These are phyloP conservation scores for Atopsyche davidsoni DNA, from an alignment of 1,140 invertebrate species.

Conservation along the genomic window DNA sequence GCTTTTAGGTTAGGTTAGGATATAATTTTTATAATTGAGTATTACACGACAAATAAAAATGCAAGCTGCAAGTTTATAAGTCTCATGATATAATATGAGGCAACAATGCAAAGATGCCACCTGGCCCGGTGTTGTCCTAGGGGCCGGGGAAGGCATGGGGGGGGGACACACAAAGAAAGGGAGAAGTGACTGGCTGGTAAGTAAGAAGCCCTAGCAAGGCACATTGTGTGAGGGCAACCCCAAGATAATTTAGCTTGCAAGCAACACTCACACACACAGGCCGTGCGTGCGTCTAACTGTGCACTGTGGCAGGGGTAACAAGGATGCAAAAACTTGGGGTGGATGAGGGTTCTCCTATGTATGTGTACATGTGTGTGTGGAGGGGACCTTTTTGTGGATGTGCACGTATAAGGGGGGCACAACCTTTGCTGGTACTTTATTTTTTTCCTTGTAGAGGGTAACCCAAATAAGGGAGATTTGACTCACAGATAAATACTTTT, in stretches of 20 bases:
- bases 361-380: too few species aligned
- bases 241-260: background rate
- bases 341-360: background rate
- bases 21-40: background rate
- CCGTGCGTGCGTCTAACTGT: background rate
- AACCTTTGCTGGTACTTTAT: too few species aligned
- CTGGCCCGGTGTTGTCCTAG: slow-evolving; percentile 12
- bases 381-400: too few species aligned
- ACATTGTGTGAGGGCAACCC: slow-evolving; percentile 12
- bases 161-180: slow-evolving; percentile 10
- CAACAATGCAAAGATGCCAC: slow-evolving; percentile 2
- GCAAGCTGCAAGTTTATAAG: background rate
- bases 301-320: too few species aligned
- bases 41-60: background rate
- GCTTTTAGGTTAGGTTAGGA: too few species aligned
- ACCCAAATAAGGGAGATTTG: too few species aligned
- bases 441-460: too few species aligned
- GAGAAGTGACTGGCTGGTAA: slow-evolving; percentile 8
- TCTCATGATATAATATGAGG: background rate
- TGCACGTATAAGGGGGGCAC: too few species aligned
- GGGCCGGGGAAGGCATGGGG: too few species aligned
- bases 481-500: too few species aligned
- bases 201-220: slow-evolving; percentile 14
- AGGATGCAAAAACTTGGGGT: slow-evolving; percentile 3
- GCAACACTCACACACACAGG: background rate